Evolutionary conservation across 2,888 invertebrate genomes (phyloP).

Genomic region (Phrixothrix hirtus): DNA sequence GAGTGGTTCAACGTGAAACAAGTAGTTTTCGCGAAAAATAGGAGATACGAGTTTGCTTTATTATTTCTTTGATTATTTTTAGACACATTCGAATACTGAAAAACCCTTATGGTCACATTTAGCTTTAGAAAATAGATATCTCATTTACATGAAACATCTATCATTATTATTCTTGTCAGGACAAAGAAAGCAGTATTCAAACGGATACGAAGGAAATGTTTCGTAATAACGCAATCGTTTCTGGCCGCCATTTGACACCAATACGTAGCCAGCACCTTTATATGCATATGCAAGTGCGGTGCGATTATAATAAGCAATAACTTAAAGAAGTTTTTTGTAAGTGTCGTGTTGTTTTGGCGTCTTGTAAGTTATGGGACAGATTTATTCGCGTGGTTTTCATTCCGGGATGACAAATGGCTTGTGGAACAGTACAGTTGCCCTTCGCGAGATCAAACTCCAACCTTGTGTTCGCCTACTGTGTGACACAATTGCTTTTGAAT

Average conservation of each 20-base stretch:
- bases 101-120: no score
- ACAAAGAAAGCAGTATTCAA: neutral
- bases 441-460: slow-evolving; percentile 34
- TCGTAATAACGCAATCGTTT: slow-evolving; percentile 14
- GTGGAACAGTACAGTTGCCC: slow-evolving; percentile 38
- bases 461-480: slow-evolving; percentile 44
- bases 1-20: no score
- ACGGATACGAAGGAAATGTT: neutral
- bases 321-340: slow-evolving; percentile 52
- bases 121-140: no score
- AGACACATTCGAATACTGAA: no score
- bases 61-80: no score
- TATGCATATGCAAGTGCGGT: slow-evolving; percentile 37
- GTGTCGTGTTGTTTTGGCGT: slow-evolving; percentile 55
- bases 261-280: slow-evolving; percentile 26
- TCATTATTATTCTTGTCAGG: neutral
- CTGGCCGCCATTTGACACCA: slow-evolving; percentile 23
- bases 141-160: neutral
- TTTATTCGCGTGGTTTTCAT: slow-evolving; percentile 51
- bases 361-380: slow-evolving; percentile 53
- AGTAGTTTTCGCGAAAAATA: no score
- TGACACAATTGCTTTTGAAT: slow-evolving; percentile 37
- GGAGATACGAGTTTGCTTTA: no score
- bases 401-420: slow-evolving; percentile 49
- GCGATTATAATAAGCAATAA: slow-evolving; percentile 53